Evolutionary conservation across 2,113 vertebrate species (phyloP).

Genomic region (Vimba vimba): DNA sequence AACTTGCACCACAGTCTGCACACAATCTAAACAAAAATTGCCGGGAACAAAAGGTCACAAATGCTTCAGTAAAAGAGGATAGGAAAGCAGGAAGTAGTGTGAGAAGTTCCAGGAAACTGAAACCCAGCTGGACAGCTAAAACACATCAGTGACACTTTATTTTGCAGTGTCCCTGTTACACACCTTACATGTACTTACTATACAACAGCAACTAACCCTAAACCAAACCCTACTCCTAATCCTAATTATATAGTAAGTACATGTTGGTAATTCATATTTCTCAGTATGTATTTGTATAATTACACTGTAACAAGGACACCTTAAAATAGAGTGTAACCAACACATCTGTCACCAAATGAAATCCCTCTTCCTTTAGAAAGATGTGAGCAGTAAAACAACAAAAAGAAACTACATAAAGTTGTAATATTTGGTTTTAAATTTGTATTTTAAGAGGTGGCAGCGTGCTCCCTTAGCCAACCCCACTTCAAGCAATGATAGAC

Average conservation of each 20-base stretch:
- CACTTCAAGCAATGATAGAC: neutral
- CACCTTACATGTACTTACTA: no score
- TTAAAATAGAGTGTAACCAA: neutral
- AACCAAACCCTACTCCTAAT: no score
- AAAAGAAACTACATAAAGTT: neutral
- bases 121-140: constrained; percentile 13
- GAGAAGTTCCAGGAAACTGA: neutral
- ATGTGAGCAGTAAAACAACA: neutral
- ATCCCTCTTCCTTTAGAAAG: neutral
- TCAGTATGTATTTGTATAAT: no score
- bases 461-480: neutral
- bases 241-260: no score
- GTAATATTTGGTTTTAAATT: neutral
- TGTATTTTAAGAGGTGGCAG: neutral
- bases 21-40: neutral
- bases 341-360: neutral
- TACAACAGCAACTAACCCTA: no score
- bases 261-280: no score
- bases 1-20: neutral
- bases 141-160: neutral
- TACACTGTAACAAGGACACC: no score
- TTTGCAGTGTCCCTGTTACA: no score
- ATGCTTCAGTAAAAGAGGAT: constrained; percentile 1
- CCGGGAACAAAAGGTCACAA: neutral
- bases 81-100: constrained; percentile 13